Percentiles rank a stretch among this genome's conserved stretches.
Evolutionary conservation across 2,888 invertebrate genomes (phyloP).

Genomic region (Eurytoma californica): DNA sequence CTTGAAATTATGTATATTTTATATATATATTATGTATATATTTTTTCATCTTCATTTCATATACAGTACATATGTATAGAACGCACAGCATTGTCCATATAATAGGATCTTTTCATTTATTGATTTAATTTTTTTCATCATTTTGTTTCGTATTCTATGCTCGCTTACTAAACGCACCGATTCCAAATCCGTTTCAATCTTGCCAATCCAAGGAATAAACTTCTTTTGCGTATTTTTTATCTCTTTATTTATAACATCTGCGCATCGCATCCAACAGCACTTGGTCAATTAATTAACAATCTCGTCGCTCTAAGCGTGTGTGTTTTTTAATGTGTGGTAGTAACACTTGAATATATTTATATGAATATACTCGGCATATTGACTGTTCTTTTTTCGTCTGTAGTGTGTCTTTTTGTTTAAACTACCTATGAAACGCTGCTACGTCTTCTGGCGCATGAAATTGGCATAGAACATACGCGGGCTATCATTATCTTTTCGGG

Average conservation of each 20-base stretch:
- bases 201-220: slow-evolving; percentile 38
- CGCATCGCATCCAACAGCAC: slow-evolving; percentile 42
- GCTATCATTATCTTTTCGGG: slow-evolving; percentile 24
- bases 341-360: slow-evolving; percentile 54
- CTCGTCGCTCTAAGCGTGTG: slow-evolving; percentile 36
- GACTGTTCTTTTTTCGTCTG: slow-evolving; percentile 53
- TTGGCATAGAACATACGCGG: slow-evolving; percentile 54
- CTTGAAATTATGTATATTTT: slow-evolving; percentile 32
- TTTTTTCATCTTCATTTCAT: slow-evolving; percentile 52
- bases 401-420: slow-evolving; percentile 32
- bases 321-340: slow-evolving; percentile 17
- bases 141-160: slow-evolving; percentile 23
- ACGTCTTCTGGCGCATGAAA: slow-evolving; percentile 50
- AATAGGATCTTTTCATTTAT: slow-evolving; percentile 35
- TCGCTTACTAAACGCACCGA: slow-evolving; percentile 29
- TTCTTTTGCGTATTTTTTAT: slow-evolving; percentile 21
- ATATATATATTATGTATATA: slow-evolving; percentile 60
- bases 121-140: slow-evolving; percentile 16
- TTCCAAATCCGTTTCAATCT: slow-evolving; percentile 13
- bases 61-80: slow-evolving; percentile 63
- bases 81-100: slow-evolving; percentile 64
- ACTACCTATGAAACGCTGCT: slow-evolving; percentile 45
- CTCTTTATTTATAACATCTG: slow-evolving; percentile 29
- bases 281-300: slow-evolving; percentile 54
- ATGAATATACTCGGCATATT: slow-evolving; percentile 52